Percentiles rank a stretch among this genome's conserved stretches.
These are phyloP conservation scores for Silurus lanzhouensis DNA, from an alignment of 2,797 vertebrate genomes.

Conservation along the genomic window DNA sequence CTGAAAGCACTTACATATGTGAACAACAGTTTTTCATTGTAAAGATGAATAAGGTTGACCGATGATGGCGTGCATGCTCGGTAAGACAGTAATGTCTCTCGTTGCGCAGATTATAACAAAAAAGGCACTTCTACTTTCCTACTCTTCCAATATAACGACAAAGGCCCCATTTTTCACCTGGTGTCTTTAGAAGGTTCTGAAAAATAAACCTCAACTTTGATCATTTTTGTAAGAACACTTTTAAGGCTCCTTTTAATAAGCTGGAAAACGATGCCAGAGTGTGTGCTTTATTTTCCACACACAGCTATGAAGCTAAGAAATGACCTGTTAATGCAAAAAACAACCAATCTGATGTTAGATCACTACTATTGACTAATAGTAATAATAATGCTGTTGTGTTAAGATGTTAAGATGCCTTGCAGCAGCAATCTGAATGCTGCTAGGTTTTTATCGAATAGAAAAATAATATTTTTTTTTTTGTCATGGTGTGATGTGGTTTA, in stretches of 20 bases:
- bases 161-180: not conserved
- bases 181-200: not conserved
- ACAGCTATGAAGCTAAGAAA: not conserved
- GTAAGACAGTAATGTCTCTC: not conserved
- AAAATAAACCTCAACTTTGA: not conserved
- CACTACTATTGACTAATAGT: not conserved
- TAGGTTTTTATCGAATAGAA: not conserved
- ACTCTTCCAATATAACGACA: not conserved
- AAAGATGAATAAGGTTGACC: not conserved
- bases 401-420: too few relatives aligned
- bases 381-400: not conserved
- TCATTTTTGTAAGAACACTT: not conserved
- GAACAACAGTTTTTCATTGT: not conserved
- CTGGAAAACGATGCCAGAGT: not conserved
- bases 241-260: not conserved
- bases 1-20: not conserved
- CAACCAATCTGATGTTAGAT: not conserved
- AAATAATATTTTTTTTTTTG: not conserved
- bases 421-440: not conserved
- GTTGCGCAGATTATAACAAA: too few relatives aligned
- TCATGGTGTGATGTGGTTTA: not conserved
- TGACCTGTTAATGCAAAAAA: not conserved
- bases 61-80: not conserved
- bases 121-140: not conserved
- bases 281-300: not conserved